Base-by-base conservation (phyloP, 2,113 vertebrate genomes). In the Tiliqua scincoides region DNA sequence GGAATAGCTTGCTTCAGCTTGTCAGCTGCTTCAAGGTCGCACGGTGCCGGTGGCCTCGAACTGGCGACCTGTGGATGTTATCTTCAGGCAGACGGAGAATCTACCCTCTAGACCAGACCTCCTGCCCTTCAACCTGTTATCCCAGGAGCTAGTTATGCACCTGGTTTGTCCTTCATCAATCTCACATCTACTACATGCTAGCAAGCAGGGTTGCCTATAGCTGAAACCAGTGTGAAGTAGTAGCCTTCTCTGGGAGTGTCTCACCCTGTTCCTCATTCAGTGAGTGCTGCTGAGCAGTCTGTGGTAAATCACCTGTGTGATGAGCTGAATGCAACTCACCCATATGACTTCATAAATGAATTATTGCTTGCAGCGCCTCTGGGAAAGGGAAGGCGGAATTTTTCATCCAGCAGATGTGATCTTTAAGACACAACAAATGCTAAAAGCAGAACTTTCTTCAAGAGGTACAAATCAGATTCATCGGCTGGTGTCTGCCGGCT, bases 381-480 rank as follows among this genome's bases (percentile, higher is more conserved):
- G 75, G 20, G 85, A 54, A 20, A 37, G 21, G 67, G 70, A 76
- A 84, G 35, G 74, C 76, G 1, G 1, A 78, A 85, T 77, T 40
- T 48, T 87, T 32, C 83, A 70, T 89, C 59, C 35, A 21, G 73
- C 87, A 78, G 75, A 91, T 86, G 12, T 30, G 7, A 14, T 85
- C 15, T 80, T 65, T 84, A 89, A 88, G 61, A 27, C 61, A 71
- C 40, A 82, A 89, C 78, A 85, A 79, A 79, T 79, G 54, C 52
- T 79, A 30, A 85, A 79, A 85, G 76, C 54, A 59, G 91, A 89
- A 57, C 57, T 88, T 89, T 76, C 65, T 84, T 90, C 37, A 76
- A 85, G 80, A 85, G 30, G 84, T 40, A 68, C 54, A 86, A 76
- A 81, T 85, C 83, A 18, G 1, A 0, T 17, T 79, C 88, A 62